A percentile compares a stretch with the other conserved stretches of the same genome.
phyloP scores from a whole-genome alignment of 2,888 invertebrate species.

The Nyleta sp. region DNA sequence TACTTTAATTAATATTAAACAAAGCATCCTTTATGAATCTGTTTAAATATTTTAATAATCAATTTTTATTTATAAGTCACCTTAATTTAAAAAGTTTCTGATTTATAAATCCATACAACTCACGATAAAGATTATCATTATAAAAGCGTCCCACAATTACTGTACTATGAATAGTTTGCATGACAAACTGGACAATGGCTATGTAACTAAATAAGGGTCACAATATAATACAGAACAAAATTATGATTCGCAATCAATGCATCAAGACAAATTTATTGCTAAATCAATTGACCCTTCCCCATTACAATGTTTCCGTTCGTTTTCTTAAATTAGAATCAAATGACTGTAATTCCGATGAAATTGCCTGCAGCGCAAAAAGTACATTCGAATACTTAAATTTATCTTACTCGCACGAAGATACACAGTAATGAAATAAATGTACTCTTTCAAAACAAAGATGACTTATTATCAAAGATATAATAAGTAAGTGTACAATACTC shows the following conservation, averaged over 20 bases:
- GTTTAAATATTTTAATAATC: too few relatives aligned
- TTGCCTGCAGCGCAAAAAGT: conserved; percentile 47
- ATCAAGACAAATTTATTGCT: conserved; percentile 40
- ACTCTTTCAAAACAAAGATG: conserved; percentile 31
- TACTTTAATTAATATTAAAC: too few relatives aligned
- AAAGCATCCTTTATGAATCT: too few relatives aligned
- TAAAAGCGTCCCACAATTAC: too few relatives aligned
- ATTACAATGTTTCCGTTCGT: conserved; percentile 60
- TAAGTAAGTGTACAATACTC: conserved; percentile 16
- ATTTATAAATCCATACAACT: too few relatives aligned
- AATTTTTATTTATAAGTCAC: too few relatives aligned
- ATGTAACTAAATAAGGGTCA: not conserved
- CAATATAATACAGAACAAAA: conserved; percentile 1
- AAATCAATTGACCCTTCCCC: conserved; percentile 53
- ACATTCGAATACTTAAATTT: conserved; percentile 44
- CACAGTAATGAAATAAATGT: conserved; percentile 27
- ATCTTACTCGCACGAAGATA: conserved; percentile 45
- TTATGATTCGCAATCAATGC: conserved; percentile 8
- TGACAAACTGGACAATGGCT: too few relatives aligned
- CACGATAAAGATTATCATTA: too few relatives aligned
- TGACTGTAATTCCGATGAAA: conserved; percentile 60
- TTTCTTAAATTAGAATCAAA: conserved; percentile 57
- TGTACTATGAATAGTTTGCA: too few relatives aligned
- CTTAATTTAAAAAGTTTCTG: too few relatives aligned
- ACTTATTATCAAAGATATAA: conserved; percentile 29